phyloP scores from a whole-genome alignment of 1,140 invertebrate genomes.

The Bathynomus jamesi region DNA sequence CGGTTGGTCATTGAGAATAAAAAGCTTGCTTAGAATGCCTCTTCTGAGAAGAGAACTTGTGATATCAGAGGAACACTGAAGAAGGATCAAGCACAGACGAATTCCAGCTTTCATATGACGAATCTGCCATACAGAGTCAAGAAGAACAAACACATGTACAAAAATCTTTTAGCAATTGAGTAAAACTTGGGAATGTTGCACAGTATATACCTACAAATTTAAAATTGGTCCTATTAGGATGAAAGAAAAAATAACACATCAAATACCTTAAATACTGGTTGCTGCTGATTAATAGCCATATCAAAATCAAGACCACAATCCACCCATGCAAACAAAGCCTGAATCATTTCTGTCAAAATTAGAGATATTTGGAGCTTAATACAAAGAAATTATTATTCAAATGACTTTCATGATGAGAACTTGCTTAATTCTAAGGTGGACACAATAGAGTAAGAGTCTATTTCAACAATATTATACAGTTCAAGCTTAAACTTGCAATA shows the following conservation, averaged over 20 bases:
- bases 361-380: not conserved
- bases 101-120: conserved; percentile 14
- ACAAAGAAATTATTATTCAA: too few species aligned
- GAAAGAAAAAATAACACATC: too few species aligned
- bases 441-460: too few species aligned
- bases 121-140: not conserved
- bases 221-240: too few species aligned
- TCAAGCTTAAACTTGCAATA: too few species aligned
- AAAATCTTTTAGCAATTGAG: too few species aligned
- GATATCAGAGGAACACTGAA: conserved; percentile 5
- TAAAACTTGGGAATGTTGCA: too few species aligned
- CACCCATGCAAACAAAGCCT: not conserved
- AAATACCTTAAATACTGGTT: not conserved
- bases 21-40: not conserved
- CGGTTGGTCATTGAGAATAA: not conserved
- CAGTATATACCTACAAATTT: too few species aligned
- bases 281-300: not conserved
- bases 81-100: not conserved
- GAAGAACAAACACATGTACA: too few species aligned
- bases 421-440: too few species aligned
- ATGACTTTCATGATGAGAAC: too few species aligned
- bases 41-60: not conserved
- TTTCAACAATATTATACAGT: too few species aligned
- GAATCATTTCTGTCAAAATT: not conserved
- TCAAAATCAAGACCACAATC: not conserved